Evolutionary conservation across 1,140 invertebrate genomes (phyloP), one percentile per base, ranked within the genome.

Genomic region (Bathynomus jamesi): DNA sequence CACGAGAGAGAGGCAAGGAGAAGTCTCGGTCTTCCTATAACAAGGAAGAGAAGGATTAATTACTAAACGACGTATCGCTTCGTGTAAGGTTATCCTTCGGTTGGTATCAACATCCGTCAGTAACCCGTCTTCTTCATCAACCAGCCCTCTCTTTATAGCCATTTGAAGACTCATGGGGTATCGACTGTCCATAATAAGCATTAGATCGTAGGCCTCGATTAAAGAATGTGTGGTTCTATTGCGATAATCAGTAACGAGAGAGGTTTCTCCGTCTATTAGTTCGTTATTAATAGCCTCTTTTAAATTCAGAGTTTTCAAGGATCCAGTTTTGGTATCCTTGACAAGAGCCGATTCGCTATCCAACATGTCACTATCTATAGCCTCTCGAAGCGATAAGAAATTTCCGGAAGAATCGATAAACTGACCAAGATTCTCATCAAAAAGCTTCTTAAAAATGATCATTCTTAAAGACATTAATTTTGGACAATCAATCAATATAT

Each of bases 81-180:
- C 92, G 76, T 93, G 89, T 11, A 96, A 81, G 21, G 91, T 92
- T 7, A 94, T 88, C 78, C n/a, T n/a, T n/a, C n/a, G n/a, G n/a
- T n/a, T n/a, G n/a, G 75, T 72, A 17, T 69, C 75, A 24, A 73
- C 70, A 28, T 92, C 83, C 67, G 89, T 89, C 53, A 95, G 80
- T 0, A 95, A 83, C 13, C 94, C 95, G 79, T 93, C 83, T 81
- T 95, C 94, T 4, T 92, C 88, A 63, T 93, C 94, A 76, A 95
- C 89, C 32, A 83, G 82, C 11, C 89, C 77, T 27, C 83, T 85
- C 10, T 89, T 81, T 28, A 84, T 80, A 80, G 83, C 83, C 11
- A n/a, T n/a, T n/a, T n/a, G n/a, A n/a, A n/a, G n/a, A n/a, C n/a
- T n/a, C n/a, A n/a, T n/a, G 0, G 91, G 86, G 2, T 89, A 89